Base-by-base conservation (phyloP, 2,113 vertebrate species). In the Aythya baeri region DNA sequence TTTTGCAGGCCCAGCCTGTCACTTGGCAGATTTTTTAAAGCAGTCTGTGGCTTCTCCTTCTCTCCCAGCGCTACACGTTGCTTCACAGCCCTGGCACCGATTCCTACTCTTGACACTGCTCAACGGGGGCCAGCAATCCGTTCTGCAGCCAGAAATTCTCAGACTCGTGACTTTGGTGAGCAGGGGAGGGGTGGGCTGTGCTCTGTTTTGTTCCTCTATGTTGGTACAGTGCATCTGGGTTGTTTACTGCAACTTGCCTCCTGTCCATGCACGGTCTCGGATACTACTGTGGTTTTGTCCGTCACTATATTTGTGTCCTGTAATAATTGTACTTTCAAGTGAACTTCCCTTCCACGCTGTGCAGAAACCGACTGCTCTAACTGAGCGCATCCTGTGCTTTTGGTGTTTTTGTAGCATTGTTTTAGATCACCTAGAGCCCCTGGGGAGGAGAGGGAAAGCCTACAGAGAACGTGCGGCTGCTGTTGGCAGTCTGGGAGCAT, bases 41-140 rank as follows among this genome's bases (percentile, higher is more conserved):
- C 41, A 86, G 32, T 41, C 61, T 87, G 67, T 86, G 59, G 36
- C 50, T 92, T 92, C 55, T 95, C 41, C 78, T 87, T 93, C 79
- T 97, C 76, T 94, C 34, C 17, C 91, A 99, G 99, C 98, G 41
- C 96, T 96, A 44, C 98, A 98, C 6, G 95, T 98, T 89, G 97
- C 95, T 90, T 98, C 98, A 72, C 99, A 99, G 95, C 99, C 99
- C 1, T 99, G 99, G 99, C 98, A 97, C 96, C 97, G 97, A 36
- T 99, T 99, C 97, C 96, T 99, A 91, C 96, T 99, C 62, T 97
- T 97, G 97, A 98, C 97, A 7, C 97, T 99, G 65, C 96, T 99
- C 65, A 95, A 74, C 95, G 97, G 98, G 46, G 97, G 97, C 62
- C 97, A 98, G 73, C 98, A 95, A 88, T 96, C 97, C 71, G 95